Percentiles rank a stretch among this genome's conserved stretches.
phyloP scores from a whole-genome alignment of 2,797 vertebrate species.

The Rhynchonycteris naso region DNA sequence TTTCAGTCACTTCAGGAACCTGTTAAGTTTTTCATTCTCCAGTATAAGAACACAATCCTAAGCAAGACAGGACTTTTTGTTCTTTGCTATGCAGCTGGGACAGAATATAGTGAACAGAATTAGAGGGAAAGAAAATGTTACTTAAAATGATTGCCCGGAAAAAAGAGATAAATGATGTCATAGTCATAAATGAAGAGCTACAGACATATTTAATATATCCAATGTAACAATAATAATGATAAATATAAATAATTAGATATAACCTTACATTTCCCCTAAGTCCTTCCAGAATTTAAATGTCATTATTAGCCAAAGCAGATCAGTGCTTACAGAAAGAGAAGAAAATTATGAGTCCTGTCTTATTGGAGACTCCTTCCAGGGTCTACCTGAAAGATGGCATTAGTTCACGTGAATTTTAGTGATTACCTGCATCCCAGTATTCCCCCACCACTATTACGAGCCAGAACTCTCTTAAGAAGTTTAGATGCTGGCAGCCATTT shows the following conservation, averaged over 20 bases:
- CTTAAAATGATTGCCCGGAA: not conserved
- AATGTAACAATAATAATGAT: not conserved
- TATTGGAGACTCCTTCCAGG: not conserved
- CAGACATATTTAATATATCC: not conserved
- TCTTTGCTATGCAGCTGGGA: not conserved
- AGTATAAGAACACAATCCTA: not conserved
- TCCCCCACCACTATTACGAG: not conserved
- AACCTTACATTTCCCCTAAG: not conserved
- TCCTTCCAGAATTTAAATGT: not conserved
- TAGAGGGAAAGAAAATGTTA: not conserved
- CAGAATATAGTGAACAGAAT: not conserved
- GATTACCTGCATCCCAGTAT: not conserved
- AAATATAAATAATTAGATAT: not conserved
- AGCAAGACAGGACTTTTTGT: not conserved
- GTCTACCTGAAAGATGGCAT: not conserved
- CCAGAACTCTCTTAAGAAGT: not conserved
- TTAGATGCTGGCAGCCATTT: not conserved
- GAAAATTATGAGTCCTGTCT: not conserved
- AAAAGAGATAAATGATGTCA: not conserved
- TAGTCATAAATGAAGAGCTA: not conserved
- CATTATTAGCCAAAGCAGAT: not conserved
- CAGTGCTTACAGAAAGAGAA: not conserved
- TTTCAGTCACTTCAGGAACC: not conserved
- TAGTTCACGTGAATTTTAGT: not conserved
- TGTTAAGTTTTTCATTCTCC: not conserved